Evolutionary conservation across 2,797 vertebrate species (phyloP).

Genomic region (Busarellus nigricollis): DNA sequence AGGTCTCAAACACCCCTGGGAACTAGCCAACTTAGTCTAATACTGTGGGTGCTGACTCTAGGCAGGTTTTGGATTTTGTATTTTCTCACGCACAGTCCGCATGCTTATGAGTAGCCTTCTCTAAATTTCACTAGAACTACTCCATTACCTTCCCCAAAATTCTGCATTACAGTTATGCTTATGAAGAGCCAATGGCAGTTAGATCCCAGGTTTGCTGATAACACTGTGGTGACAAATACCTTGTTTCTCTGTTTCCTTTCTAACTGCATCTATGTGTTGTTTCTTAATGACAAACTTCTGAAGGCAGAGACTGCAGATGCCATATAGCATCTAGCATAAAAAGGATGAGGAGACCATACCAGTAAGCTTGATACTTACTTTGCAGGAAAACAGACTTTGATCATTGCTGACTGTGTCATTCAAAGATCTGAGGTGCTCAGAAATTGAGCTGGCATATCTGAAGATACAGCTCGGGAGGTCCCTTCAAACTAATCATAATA

Average conservation of each 20-base stretch:
- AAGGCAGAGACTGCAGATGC: not conserved
- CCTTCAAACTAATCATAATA: not conserved
- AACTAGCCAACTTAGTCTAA: constrained; percentile 34
- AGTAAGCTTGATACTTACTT: not conserved
- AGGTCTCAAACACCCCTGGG: constrained; percentile 47
- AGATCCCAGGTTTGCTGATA: not conserved
- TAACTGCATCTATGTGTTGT: not conserved
- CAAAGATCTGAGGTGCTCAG: not conserved
- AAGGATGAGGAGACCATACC: not conserved
- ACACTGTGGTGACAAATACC: not conserved
- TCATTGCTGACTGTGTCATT: not conserved
- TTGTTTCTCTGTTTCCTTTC: not conserved
- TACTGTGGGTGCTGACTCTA: not conserved
- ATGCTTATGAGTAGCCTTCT: not conserved
- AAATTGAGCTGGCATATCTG: not conserved
- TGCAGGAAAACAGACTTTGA: not conserved
- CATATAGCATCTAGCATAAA: not conserved
- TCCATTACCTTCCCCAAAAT: not conserved
- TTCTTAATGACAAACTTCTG: not conserved
- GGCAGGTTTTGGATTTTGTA: not conserved
- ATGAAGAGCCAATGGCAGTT: not conserved
- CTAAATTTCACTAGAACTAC: not conserved
- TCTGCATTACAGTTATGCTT: not conserved
- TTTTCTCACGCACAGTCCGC: not conserved
- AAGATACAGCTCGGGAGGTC: not conserved